These are phyloP conservation scores for Euwallacea similis DNA, from an alignment of 1,140 invertebrate species.

Conservation along the genomic window DNA sequence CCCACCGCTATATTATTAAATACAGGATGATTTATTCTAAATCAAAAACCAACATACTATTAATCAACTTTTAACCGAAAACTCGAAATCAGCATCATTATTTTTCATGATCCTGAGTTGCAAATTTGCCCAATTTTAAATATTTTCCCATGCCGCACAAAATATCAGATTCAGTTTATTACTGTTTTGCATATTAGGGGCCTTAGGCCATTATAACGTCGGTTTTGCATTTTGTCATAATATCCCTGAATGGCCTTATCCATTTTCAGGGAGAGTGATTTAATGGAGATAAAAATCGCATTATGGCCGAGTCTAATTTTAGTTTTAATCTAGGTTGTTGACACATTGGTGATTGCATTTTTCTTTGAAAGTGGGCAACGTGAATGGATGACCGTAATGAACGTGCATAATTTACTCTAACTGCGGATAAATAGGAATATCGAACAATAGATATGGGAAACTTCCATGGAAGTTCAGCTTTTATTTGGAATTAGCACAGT, in stretches of 20 bases:
- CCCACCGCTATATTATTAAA: too few species aligned
- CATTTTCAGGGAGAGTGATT: neutral
- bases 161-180: conserved; percentile 20
- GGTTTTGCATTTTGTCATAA: conserved; percentile 13
- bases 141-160: conserved; percentile 12
- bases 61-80: conserved; percentile 6
- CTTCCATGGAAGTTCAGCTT: too few species aligned
- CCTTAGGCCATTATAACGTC: conserved; percentile 8
- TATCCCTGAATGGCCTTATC: conserved; percentile 1
- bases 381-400: too few species aligned
- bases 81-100: conserved; percentile 13
- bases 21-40: too few species aligned
- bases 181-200: conserved; percentile 16
- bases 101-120: conserved; percentile 3
- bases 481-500: too few species aligned
- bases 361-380: too few species aligned
- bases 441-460: too few species aligned
- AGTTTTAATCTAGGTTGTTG: too few species aligned
- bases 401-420: too few species aligned
- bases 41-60: neutral
- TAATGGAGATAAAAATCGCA: neutral
- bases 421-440: too few species aligned
- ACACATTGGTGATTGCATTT: too few species aligned
- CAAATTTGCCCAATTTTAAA: conserved; percentile 9
- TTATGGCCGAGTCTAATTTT: too few species aligned